These are phyloP conservation scores for Oxycera nigricornis DNA, from an alignment of 2,888 invertebrate species.

Conservation along the genomic window DNA sequence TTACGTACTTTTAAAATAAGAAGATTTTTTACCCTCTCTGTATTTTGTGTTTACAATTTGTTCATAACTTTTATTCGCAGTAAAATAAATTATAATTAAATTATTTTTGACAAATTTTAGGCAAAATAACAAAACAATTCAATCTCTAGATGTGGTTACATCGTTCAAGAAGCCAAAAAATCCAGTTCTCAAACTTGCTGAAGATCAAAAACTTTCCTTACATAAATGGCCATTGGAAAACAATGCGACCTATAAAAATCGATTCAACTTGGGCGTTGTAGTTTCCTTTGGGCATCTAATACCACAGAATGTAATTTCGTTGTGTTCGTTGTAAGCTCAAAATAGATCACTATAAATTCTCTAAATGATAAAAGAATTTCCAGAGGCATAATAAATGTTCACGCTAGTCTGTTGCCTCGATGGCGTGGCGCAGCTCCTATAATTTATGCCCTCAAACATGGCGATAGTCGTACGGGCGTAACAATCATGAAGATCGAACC, in stretches of 20 bases:
- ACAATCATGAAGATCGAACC: conserved; percentile 88
- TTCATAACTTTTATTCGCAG: too few species aligned
- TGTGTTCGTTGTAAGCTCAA: conserved; percentile 79
- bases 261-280: conserved; percentile 85
- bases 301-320: conserved; percentile 74
- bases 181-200: conserved; percentile 73
- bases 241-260: conserved; percentile 55
- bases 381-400: conserved; percentile 92
- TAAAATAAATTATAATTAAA: too few species aligned
- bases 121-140: conserved; percentile 43
- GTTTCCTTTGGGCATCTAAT: conserved; percentile 95
- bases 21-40: too few species aligned
- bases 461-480: conserved; percentile 81
- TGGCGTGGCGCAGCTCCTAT: conserved; percentile 96
- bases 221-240: conserved; percentile 72
- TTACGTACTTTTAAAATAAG: too few species aligned
- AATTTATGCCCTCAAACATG: conserved; percentile 82
- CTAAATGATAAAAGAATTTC: conserved; percentile 14
- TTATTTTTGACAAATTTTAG: conserved; percentile 32
- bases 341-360: conserved; percentile 20
- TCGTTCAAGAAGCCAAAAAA: conserved; percentile 69
- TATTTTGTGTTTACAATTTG: too few species aligned
- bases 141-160: conserved; percentile 73
- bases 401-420: conserved; percentile 87
- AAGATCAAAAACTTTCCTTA: conserved; percentile 66